Conservation (phyloP, 2,797 vertebrate genomes). For the Furcifer pardalis region DNA sequence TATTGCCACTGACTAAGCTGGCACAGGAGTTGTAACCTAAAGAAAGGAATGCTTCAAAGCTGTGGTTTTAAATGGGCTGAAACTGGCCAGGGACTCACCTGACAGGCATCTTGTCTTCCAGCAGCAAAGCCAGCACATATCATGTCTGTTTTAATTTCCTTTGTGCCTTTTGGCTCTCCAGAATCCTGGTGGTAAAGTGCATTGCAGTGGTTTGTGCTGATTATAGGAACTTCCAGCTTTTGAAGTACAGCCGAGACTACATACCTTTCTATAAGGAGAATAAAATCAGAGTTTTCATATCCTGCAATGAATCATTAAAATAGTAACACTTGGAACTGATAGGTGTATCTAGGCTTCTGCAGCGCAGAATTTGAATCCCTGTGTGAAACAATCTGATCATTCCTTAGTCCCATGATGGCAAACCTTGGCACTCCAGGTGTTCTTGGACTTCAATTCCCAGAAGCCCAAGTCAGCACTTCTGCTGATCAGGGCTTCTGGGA, state of each 20-base stretch:
- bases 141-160: slow-evolving; percentile 46
- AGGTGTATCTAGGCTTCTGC: not conserved
- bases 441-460: too few relatives aligned
- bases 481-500: too few relatives aligned
- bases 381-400: not conserved
- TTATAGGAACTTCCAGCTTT: slow-evolving; percentile 56
- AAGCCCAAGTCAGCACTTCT: too few relatives aligned
- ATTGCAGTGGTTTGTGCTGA: slow-evolving; percentile 52
- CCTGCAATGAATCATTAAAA: not conserved
- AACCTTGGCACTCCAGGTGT: too few relatives aligned
- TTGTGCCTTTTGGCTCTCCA: not conserved
- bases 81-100: slow-evolving; percentile 43
- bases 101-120: slow-evolving; percentile 64
- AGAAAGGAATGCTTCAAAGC: not conserved
- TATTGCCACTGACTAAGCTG: too few relatives aligned
- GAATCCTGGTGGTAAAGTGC: slow-evolving; percentile 53
- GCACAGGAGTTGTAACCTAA: not conserved
- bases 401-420: too few relatives aligned
- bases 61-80: not conserved
- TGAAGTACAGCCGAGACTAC: slow-evolving; percentile 39
- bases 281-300: not conserved
- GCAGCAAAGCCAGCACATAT: slow-evolving; percentile 58
- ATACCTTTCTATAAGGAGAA: not conserved
- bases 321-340: not conserved
- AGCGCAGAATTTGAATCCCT: not conserved